Conservation (phyloP, 2,888 invertebrate genomes). For the Autographa gamma region DNA sequence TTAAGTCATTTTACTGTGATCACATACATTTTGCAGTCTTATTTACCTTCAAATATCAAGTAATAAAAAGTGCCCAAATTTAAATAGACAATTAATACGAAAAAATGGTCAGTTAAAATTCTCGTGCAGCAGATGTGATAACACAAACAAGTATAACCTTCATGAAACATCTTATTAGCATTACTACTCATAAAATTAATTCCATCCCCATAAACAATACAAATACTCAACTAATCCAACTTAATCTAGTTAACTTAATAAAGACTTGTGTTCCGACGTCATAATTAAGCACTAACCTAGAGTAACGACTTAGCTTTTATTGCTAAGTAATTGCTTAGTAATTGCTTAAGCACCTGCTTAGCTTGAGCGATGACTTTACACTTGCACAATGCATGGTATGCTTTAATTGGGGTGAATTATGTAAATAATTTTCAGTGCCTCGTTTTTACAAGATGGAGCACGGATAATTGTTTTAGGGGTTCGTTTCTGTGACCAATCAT, state of each 20-base stretch:
- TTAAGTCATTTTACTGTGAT: no score
- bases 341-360: conserved; percentile 46
- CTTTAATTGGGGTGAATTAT: conserved; percentile 26
- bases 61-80: no score
- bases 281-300: conserved; percentile 46
- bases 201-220: background rate
- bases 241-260: conserved; percentile 21
- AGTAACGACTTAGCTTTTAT: conserved; percentile 41
- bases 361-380: conserved; percentile 38
- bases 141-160: no score
- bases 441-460: conserved; percentile 40
- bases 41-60: no score
- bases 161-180: no score
- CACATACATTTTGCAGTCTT: no score
- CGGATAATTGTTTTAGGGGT: background rate
- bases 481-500: background rate
- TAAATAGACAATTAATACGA: no score
- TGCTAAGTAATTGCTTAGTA: conserved; percentile 52
- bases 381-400: conserved; percentile 11
- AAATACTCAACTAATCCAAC: conserved; percentile 17
- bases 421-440: conserved; percentile 36
- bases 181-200: background rate
- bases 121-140: no score
- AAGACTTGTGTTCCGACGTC: conserved; percentile 23
- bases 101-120: no score